phyloP scores from a whole-genome alignment of 2,888 invertebrate species.

The Ashinkailepas kermadecensis region DNA sequence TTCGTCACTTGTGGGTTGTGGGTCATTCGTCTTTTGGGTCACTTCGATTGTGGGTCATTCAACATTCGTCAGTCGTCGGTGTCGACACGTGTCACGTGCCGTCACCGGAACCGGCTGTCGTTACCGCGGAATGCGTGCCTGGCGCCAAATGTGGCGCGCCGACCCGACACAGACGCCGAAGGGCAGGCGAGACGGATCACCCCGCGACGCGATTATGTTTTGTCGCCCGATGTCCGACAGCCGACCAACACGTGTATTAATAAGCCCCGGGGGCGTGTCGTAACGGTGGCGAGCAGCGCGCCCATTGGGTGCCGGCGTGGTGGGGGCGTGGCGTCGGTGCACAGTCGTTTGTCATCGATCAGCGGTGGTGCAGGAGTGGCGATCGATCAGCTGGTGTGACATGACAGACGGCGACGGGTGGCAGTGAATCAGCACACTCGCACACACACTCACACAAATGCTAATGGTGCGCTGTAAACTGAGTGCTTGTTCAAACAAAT shows the following conservation, averaged over 20 bases:
- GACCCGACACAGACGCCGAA: not conserved
- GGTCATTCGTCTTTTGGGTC: too few relatives aligned
- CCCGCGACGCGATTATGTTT: not conserved
- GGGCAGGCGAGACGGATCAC: not conserved
- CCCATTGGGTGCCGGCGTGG: not conserved
- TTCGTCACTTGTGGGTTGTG: too few relatives aligned
- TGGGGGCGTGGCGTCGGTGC: not conserved
- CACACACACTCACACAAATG: not conserved
- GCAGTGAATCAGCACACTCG: not conserved
- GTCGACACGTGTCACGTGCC: not conserved
- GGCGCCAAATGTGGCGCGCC: not conserved
- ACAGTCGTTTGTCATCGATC: not conserved
- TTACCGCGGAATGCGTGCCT: not conserved
- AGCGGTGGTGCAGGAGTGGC: not conserved
- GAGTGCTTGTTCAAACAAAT: too few relatives aligned
- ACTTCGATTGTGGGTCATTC: too few relatives aligned
- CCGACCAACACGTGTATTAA: conserved; percentile 12
- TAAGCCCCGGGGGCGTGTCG: conserved; percentile 18
- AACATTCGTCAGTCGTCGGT: too few relatives aligned
- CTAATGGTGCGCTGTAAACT: too few relatives aligned
- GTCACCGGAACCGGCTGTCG: not conserved
- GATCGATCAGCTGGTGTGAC: not conserved
- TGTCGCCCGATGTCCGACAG: not conserved
- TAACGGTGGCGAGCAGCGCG: not conserved
- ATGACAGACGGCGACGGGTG: not conserved